Conservation (phyloP, 2,888 invertebrate genomes). For the Drosophila pseudotakahashii region DNA sequence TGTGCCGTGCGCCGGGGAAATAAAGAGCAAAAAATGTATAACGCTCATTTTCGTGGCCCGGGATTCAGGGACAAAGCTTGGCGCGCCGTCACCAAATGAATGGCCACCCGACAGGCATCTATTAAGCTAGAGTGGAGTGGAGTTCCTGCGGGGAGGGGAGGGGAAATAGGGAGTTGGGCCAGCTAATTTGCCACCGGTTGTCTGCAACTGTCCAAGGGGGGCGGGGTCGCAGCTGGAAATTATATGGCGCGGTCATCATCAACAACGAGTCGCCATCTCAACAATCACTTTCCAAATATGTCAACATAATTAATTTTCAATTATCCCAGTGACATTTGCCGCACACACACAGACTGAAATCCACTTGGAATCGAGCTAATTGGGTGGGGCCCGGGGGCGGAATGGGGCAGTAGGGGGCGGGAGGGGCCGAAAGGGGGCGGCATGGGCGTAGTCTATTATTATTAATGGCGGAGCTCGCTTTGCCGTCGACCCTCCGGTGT, state of each 20-base stretch:
- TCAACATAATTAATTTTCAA: slow-evolving; percentile 81
- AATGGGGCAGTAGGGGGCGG: background rate
- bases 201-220: slow-evolving; percentile 19
- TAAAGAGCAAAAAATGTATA: slow-evolving; percentile 40
- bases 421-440: slow-evolving; percentile 21
- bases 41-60: slow-evolving; percentile 17
- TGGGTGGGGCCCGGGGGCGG: background rate
- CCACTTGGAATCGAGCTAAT: slow-evolving; percentile 1
- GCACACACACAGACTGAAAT: background rate
- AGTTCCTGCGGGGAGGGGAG: slow-evolving; percentile 10
- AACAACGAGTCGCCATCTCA: slow-evolving; percentile 55
- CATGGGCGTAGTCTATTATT: slow-evolving; percentile 56
- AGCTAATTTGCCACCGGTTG: slow-evolving; percentile 50
- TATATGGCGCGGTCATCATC: slow-evolving; percentile 57
- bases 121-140: slow-evolving; percentile 41
- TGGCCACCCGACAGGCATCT: slow-evolving; percentile 63
- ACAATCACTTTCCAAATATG: slow-evolving; percentile 77
- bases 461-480: slow-evolving; percentile 62
- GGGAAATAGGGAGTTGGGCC: background rate
- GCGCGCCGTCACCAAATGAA: slow-evolving; percentile 49
- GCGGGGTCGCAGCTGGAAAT: slow-evolving; percentile 43
- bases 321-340: slow-evolving; percentile 66
- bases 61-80: slow-evolving; percentile 24
- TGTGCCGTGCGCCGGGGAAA: slow-evolving; percentile 45
- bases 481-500: slow-evolving; percentile 48